These are phyloP conservation scores for Gobiocypris rarus DNA, from an alignment of 2,113 vertebrate genomes.

Conservation along the genomic window DNA sequence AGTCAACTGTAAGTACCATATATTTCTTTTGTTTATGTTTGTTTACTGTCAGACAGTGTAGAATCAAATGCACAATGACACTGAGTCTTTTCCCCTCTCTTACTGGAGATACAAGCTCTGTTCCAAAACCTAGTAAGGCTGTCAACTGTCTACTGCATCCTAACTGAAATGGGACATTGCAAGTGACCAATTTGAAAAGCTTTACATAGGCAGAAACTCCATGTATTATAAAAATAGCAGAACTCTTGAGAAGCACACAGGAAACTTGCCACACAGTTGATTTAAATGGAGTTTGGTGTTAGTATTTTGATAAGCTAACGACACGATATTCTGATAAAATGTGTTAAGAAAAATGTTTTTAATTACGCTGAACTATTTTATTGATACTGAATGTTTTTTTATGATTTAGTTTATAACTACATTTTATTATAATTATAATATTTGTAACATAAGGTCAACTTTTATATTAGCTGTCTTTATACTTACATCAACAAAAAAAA, in stretches of 20 bases:
- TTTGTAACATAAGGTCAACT: no score
- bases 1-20: slow-evolving; percentile 93
- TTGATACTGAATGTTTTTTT: neutral
- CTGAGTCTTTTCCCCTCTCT: slow-evolving; percentile 14
- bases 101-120: slow-evolving; percentile 20
- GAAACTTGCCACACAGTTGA: neutral
- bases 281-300: neutral
- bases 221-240: neutral
- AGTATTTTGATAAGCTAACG: neutral
- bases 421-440: neutral
- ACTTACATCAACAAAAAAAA: no score
- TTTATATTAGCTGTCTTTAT: no score
- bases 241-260: neutral
- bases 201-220: neutral
- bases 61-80: slow-evolving; percentile 31
- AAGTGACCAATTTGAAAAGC: slow-evolving; percentile 4
- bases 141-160: slow-evolving; percentile 17
- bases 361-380: neutral
- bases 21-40: slow-evolving; percentile 47
- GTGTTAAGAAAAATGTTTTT: neutral
- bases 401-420: neutral
- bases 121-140: slow-evolving; percentile 22
- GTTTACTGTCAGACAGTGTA: neutral
- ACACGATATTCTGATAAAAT: neutral
- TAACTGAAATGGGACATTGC: slow-evolving; percentile 5